phyloP scores from a whole-genome alignment of 2,797 vertebrate genomes.

The Tragelaphus eurycerus region DNA sequence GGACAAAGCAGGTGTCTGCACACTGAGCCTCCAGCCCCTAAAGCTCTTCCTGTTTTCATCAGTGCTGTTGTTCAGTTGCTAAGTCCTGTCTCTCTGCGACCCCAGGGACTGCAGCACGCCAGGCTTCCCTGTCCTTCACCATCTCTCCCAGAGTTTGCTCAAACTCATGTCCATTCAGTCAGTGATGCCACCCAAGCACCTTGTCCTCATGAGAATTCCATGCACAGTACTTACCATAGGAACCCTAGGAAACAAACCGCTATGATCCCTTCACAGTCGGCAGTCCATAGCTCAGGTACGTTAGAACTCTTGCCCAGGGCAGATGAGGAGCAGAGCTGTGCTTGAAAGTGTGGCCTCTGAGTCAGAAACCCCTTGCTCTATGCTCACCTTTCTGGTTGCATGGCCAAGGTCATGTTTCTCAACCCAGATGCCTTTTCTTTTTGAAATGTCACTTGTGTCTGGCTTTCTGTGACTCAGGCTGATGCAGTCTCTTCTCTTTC shows the following conservation, averaged over 20 bases:
- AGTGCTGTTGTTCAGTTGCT: not conserved
- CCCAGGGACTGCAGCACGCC: accelerated
- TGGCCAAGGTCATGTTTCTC: not conserved
- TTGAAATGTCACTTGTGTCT: not conserved
- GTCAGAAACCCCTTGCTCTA: not conserved
- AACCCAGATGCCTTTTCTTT: not conserved
- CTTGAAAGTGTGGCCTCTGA: not conserved
- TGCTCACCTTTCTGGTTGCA: not conserved
- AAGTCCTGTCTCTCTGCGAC: not conserved
- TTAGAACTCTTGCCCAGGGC: not conserved
- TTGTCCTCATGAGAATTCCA: not conserved
- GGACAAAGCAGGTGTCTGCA: not conserved
- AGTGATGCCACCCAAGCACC: not conserved
- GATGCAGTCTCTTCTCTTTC: not conserved
- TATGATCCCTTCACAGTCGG: not conserved
- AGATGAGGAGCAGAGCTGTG: not conserved
- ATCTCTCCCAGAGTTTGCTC: not conserved
- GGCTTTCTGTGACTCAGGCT: not conserved
- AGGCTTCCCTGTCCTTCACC: not conserved
- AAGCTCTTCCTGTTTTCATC: not conserved
- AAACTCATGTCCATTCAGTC: not conserved
- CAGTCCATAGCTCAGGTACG: not conserved
- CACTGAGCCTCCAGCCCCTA: not conserved
- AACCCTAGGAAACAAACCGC: not conserved
- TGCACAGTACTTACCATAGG: not conserved